Percentiles rank a stretch among this genome's conserved stretches.
Conservation (phyloP, 2,797 vertebrate genomes). For the Pyrocephalus nanus region DNA sequence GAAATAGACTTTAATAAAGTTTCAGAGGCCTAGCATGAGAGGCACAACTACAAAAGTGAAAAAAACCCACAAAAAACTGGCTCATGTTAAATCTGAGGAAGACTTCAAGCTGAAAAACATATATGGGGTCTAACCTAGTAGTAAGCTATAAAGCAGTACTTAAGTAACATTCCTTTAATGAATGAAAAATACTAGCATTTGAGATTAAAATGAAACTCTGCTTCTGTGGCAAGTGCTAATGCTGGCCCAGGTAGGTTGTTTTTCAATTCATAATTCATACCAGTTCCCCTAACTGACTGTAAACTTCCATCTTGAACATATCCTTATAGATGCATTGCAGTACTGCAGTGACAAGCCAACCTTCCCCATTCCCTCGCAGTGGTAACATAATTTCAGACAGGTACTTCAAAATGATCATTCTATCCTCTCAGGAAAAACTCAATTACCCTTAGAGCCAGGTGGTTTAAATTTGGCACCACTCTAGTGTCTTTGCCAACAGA, state of each 20-base stretch:
- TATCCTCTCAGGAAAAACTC: constrained; percentile 37
- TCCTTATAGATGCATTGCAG: constrained; percentile 5
- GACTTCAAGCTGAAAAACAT: not conserved
- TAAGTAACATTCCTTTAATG: not conserved
- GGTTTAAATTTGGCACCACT: constrained; percentile 51
- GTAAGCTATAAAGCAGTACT: not conserved
- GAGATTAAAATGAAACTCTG: not conserved
- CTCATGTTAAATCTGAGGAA: not conserved
- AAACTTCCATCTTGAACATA: not conserved
- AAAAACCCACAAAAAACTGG: not conserved
- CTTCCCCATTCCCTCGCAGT: not conserved
- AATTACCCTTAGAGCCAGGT: constrained; percentile 49
- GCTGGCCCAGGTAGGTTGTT: not conserved
- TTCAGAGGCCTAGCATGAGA: not conserved
- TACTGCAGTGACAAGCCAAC: not conserved
- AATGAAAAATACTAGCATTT: not conserved
- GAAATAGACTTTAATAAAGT: not conserved
- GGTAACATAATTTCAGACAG: constrained; percentile 19
- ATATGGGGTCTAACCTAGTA: not conserved
- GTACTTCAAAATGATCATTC: constrained; percentile 45
- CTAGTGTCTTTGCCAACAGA: not conserved
- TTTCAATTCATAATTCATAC: not conserved
- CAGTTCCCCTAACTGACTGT: not conserved
- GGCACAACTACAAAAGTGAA: not conserved
- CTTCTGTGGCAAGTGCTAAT: not conserved